phyloP scores from a whole-genome alignment of 2,888 invertebrate genomes.

The Leptogaster cylindrica region DNA sequence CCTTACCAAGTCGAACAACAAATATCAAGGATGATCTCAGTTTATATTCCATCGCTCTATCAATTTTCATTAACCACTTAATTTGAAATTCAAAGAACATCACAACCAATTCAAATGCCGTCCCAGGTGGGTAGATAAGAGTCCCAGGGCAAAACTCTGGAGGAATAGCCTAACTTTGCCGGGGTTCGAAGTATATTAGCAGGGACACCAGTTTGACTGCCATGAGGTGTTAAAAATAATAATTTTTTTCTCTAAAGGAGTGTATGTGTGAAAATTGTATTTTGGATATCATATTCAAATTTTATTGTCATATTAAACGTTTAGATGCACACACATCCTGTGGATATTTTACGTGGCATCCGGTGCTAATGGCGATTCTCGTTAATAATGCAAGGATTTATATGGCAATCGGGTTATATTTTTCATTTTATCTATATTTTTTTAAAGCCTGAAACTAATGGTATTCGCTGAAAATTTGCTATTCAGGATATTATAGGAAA shows the following conservation, averaged over 20 bases:
- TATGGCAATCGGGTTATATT: too few relatives aligned
- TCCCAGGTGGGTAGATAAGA: conserved; percentile 38
- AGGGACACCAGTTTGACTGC: conserved; percentile 10
- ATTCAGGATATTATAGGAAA: too few relatives aligned
- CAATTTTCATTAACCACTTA: conserved; percentile 47
- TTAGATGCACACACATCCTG: conserved; percentile 40
- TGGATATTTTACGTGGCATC: too few relatives aligned
- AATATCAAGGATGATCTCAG: conserved; percentile 37
- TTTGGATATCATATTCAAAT: conserved; percentile 42
- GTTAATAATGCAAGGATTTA: too few relatives aligned
- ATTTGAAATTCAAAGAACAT: conserved; percentile 48
- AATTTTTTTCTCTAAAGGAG: too few relatives aligned
- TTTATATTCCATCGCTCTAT: conserved; percentile 43
- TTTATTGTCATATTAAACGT: conserved; percentile 42
- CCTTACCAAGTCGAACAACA: conserved; percentile 29
- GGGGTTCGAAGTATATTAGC: conserved; percentile 21
- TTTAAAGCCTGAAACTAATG: too few relatives aligned
- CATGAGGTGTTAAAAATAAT: conserved; percentile 34
- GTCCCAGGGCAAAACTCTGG: not conserved
- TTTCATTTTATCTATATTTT: too few relatives aligned
- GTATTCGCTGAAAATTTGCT: too few relatives aligned
- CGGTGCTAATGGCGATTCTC: too few relatives aligned
- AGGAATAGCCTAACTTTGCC: not conserved
- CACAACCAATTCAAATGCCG: conserved; percentile 40
- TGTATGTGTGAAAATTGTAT: conserved; percentile 13